A percentile compares a stretch with the other conserved stretches of the same genome.
Conservation (phyloP, 1,140 invertebrate genomes). For the Drosophila persimilis region DNA sequence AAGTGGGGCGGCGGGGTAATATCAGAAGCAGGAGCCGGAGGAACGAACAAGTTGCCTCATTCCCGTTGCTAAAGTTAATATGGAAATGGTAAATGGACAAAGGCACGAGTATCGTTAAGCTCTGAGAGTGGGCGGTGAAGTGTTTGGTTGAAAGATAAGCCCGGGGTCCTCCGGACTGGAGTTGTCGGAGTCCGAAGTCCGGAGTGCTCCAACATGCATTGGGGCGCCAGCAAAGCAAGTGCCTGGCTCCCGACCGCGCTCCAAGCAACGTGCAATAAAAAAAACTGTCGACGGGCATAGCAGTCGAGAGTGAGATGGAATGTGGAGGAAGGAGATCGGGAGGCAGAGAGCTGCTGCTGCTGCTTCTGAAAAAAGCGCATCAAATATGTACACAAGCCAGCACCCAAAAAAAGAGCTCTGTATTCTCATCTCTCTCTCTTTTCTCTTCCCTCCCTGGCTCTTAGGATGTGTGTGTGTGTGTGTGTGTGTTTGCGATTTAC, state of each 20-base stretch:
- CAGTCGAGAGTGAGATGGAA: background rate
- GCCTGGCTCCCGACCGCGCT: conserved; percentile 1
- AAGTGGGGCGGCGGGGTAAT: background rate
- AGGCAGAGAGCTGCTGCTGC: background rate
- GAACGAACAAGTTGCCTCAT: conserved; percentile 1
- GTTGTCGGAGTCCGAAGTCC: conserved; percentile 11
- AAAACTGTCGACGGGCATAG: conserved; percentile 42
- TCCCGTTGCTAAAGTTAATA: conserved; percentile 50
- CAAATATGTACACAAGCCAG: conserved; percentile 56
- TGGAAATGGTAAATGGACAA: conserved; percentile 57
- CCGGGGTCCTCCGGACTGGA: conserved; percentile 12
- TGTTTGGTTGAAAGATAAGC: conserved; percentile 60
- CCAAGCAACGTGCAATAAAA: conserved; percentile 13
- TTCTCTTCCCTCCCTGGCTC: background rate
- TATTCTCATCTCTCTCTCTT: conserved; percentile 26
- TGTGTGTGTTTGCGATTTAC: conserved; percentile 33
- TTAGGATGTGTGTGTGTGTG: conserved; percentile 7
- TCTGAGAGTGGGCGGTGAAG: conserved; percentile 42
- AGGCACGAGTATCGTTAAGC: conserved; percentile 53
- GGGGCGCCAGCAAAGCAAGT: conserved; percentile 50
- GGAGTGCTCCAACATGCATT: conserved; percentile 45
- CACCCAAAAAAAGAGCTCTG: conserved; percentile 14
- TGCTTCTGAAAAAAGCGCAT: conserved; percentile 46
- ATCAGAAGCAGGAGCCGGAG: background rate
- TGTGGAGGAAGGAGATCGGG: too few relatives aligned